Evolutionary conservation across 2,888 invertebrate species (phyloP).

Genomic region (Aplocera efformata): DNA sequence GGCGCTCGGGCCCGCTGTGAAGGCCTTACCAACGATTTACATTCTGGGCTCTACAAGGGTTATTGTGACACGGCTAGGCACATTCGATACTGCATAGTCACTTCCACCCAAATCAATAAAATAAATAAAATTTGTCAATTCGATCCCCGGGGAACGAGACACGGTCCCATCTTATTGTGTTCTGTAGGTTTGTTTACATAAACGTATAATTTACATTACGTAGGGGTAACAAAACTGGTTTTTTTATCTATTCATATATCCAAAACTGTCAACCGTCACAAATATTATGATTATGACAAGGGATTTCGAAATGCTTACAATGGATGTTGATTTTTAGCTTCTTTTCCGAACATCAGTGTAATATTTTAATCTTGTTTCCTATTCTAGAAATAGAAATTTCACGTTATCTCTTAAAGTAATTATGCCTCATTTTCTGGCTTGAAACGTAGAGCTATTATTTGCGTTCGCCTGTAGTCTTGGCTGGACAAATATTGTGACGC

Average conservation of each 20-base stretch:
- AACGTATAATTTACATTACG: conserved; percentile 28
- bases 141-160: conserved; percentile 37
- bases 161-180: conserved; percentile 33
- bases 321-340: too few species aligned
- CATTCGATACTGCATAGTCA: conserved; percentile 52
- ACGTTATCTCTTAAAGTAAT: not conserved
- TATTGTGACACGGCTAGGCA: conserved; percentile 45
- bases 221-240: conserved; percentile 29
- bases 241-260: conserved; percentile 22
- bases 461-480: conserved; percentile 43
- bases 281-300: conserved; percentile 7
- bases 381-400: too few species aligned
- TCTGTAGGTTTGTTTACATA: conserved; percentile 48
- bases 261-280: conserved; percentile 11
- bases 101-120: conserved; percentile 50
- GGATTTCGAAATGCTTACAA: not conserved
- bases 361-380: too few species aligned
- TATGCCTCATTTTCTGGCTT: conserved; percentile 24
- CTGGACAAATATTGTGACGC: conserved; percentile 61
- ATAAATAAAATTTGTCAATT: conserved; percentile 50
- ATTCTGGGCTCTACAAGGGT: conserved; percentile 58
- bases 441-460: conserved; percentile 42
- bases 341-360: too few species aligned
- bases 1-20: conserved; percentile 48
- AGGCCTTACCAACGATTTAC: conserved; percentile 64